phyloP scores from a whole-genome alignment of 1,140 invertebrate species.

The Teleopsis dalmanni region DNA sequence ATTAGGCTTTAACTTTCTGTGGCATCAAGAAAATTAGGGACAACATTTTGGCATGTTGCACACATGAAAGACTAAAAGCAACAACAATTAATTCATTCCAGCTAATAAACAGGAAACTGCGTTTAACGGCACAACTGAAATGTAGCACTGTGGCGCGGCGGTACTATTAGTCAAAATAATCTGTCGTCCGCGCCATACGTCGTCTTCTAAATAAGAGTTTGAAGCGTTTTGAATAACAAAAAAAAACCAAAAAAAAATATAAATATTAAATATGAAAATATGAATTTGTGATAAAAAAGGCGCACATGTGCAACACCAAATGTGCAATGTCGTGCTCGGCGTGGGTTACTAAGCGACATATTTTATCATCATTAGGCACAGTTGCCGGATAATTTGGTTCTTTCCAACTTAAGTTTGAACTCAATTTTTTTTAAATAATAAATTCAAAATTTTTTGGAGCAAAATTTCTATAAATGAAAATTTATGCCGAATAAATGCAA shows the following conservation, averaged over 20 bases:
- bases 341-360: conserved; percentile 39
- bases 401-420: no score
- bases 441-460: no score
- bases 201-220: neutral
- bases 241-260: no score
- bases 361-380: conserved; percentile 43
- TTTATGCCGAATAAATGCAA: no score
- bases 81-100: neutral
- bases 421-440: no score
- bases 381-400: conserved; percentile 41
- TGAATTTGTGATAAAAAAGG: neutral
- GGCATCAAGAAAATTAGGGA: no score
- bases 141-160: neutral
- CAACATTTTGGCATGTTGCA: neutral
- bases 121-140: neutral
- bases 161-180: neutral
- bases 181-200: neutral
- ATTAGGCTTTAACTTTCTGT: conserved; percentile 2
- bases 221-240: no score
- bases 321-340: neutral
- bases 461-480: no score
- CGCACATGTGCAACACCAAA: neutral
- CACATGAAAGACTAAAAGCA: neutral
- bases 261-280: no score
- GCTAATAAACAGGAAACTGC: neutral